Evolutionary conservation across 2,888 invertebrate species (phyloP).

Genomic region (Syrphus vitripennis): DNA sequence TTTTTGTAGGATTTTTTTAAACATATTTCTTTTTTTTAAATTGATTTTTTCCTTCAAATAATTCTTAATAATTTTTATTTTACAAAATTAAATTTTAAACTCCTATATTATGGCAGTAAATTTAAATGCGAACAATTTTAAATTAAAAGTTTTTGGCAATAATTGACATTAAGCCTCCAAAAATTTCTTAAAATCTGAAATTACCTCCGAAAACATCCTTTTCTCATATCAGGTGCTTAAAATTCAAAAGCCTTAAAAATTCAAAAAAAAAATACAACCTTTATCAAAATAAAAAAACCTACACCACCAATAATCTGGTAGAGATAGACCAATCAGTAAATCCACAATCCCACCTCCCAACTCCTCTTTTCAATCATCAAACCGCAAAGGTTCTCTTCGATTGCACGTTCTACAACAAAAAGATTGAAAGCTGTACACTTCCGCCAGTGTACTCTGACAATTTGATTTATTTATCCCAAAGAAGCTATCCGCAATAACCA

Average conservation of each 20-base stretch:
- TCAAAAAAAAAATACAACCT: not conserved
- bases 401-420: not conserved
- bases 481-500: not conserved
- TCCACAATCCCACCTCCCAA: not conserved
- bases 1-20: too few relatives aligned
- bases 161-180: too few relatives aligned
- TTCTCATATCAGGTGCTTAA: not conserved
- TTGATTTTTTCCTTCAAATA: too few relatives aligned
- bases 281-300: not conserved
- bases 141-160: too few relatives aligned
- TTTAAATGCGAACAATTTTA: too few relatives aligned
- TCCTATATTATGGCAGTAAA: too few relatives aligned
- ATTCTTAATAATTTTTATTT: too few relatives aligned
- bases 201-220: not conserved
- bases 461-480: constrained; percentile 38
- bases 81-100: too few relatives aligned
- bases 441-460: constrained; percentile 11
- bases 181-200: not conserved
- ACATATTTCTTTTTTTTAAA: too few relatives aligned
- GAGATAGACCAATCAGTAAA: not conserved
- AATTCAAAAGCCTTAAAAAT: not conserved
- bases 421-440: constrained; percentile 2
- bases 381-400: not conserved
- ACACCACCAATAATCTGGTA: not conserved
- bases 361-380: not conserved